Evolutionary conservation across 2,888 invertebrate species (phyloP).

Genomic region (Brenthis daphne): DNA sequence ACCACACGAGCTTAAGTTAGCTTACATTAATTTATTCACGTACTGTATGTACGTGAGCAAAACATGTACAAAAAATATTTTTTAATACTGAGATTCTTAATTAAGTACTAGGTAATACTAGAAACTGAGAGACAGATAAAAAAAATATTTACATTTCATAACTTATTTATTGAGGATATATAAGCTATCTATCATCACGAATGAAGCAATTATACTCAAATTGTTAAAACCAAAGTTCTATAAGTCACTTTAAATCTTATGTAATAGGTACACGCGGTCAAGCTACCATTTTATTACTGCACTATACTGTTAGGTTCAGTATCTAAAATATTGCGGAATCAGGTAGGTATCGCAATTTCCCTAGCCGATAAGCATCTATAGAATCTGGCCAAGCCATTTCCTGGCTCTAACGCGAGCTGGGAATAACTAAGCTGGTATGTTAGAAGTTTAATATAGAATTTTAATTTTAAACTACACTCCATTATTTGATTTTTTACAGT

Average conservation of each 20-base stretch:
- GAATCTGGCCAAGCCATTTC: slow-evolving; percentile 21
- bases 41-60: no score
- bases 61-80: no score
- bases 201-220: no score
- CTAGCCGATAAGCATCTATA: slow-evolving; percentile 57
- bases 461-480: slow-evolving; percentile 8
- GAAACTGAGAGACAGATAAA: no score
- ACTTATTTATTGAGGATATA: no score
- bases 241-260: background rate
- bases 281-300: slow-evolving; percentile 2
- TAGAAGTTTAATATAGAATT: slow-evolving; percentile 18
- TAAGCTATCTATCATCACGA: no score
- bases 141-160: no score
- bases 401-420: slow-evolving; percentile 15
- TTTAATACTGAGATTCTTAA: no score
- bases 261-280: background rate
- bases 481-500: background rate
- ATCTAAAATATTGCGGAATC: slow-evolving; percentile 23
- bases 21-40: no score
- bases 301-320: slow-evolving; percentile 8
- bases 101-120: no score
- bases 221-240: no score
- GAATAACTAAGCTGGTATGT: slow-evolving; percentile 16
- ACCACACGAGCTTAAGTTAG: no score
- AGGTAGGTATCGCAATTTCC: slow-evolving; percentile 21